Evolutionary conservation across 2,113 vertebrate genomes (phyloP), one percentile per base, ranked within the genome.

Genomic region (Rhea pennata): DNA sequence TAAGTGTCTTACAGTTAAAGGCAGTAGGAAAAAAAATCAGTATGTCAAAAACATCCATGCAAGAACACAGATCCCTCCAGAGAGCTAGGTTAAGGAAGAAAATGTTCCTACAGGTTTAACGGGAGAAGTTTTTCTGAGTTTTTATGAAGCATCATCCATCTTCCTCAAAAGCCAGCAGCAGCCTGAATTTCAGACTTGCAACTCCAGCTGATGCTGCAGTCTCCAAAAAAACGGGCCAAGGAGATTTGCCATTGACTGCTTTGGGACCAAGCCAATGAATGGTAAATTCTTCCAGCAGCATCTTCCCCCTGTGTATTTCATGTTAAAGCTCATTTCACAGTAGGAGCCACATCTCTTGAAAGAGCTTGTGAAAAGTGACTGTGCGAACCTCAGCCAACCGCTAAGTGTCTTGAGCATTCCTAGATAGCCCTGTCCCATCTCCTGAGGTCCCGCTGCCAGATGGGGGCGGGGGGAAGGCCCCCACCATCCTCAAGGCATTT

Each of bases 361-460:
- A 56, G 2, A 4, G 61, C 29, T 70, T 12, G 26, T 78, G 61
- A 80, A 94, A 88, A 3, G 2, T 13, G 44, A 73, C 3, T n/a
- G 48, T 16, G 65, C 71, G 81, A 91, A 84, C 29, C 58, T 85
- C 89, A 90, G 79, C 50, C 4, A 9, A 61, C 26, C 48, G 51
- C 69, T 42, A 53, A 69, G 36, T 24, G 36, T 21, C 39, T 0
- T 0, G 53, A 23, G 9, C 44, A 33, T 12, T 72, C 71, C 50
- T 23, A n/a, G 21, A 4, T 12, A 69, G 8, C 5, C 40, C 24
- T 42, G 27, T 23, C 7, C 42, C 77, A 66, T 84, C 36, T 88
- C 27, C 11, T 0, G 4, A 0, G 0, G 23, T 31, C 29, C 17
- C 27, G 62, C 15, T 4, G 64, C 21, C 44, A 5, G 8, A 14